Percentiles rank a stretch among this genome's conserved stretches.
These are phyloP conservation scores for Venusia cambrica DNA, from an alignment of 2,888 invertebrate species.

Conservation along the genomic window DNA sequence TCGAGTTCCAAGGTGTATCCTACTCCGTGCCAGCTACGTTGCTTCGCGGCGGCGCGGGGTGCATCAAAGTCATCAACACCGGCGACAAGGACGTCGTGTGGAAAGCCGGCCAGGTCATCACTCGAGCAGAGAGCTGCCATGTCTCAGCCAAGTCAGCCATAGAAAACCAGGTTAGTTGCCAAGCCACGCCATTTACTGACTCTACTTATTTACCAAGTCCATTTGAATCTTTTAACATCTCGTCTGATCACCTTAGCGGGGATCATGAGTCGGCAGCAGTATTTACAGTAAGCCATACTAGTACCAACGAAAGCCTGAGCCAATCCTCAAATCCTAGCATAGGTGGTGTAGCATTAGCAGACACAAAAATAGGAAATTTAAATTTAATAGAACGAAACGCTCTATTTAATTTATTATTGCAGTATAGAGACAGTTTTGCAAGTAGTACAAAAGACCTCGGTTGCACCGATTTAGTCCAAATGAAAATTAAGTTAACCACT, in stretches of 20 bases:
- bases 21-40: conserved; percentile 32
- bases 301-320: too few species aligned
- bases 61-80: conserved; percentile 32
- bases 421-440: conserved; percentile 21
- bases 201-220: background rate
- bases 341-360: conserved; percentile 4
- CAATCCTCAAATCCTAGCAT: conserved; percentile 12
- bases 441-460: conserved; percentile 25
- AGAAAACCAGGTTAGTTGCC: conserved; percentile 2
- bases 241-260: background rate
- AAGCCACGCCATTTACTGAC: conserved; percentile 4
- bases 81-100: conserved; percentile 6
- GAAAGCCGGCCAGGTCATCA: conserved; percentile 1
- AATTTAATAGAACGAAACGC: background rate
- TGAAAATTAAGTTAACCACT: conserved; percentile 27
- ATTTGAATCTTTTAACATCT: background rate
- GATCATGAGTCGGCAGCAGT: too few species aligned
- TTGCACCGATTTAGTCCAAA: conserved; percentile 27
- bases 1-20: conserved; percentile 25
- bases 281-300: too few species aligned
- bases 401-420: background rate
- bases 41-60: conserved; percentile 28
- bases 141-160: too few species aligned
- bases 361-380: background rate
- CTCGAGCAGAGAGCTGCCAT: background rate